Base-by-base conservation (phyloP, 2,797 vertebrate species). In the Melopsittacus undulatus region DNA sequence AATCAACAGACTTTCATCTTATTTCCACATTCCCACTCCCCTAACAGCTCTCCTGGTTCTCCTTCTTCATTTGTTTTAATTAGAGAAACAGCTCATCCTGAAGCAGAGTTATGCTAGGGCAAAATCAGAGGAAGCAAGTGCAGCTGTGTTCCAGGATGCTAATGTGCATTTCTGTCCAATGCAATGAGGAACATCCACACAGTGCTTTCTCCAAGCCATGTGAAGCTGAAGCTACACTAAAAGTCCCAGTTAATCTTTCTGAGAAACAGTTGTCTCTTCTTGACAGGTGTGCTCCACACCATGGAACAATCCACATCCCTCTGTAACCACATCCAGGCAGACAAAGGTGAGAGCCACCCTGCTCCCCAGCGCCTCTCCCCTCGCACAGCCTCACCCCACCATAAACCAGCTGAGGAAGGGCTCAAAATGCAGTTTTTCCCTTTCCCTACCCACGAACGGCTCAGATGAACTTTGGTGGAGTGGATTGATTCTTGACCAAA, bases 31-130 rank as follows among this genome's bases (percentile, higher is more conserved):
- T 56, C 63, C 67, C 0, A 1, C 22, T 91, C 70, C 68, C 63
- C 20, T n/a, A 67, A 72, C 67, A 93, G 78, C 56, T 34, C 64
- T 92, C 61, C 67, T 40, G 49, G 32, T 73, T 40, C 86, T 92
- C 74, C 15, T 79, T 78, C 83, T 90, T 63, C 63, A 21, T 23
- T 7, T 0, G 43, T 57, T 84, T 92, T 90, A 95, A 79, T 84
- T 79, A 93, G 61, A 92, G 81, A 34, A 93, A 77, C 81, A 94
- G 88, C 72, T 95, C 88, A 95, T 68, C 83, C 80, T 43, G 75
- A 90, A 94, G 89, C 86, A 45, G 52, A 54, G 48, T 51, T 57
- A 40, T 30, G 73, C 24, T 10, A 26, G 80, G 70, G 51, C 61
- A 74, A 79, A 91, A 84, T 8, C 77, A 66, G 49, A 49, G 76